These are phyloP conservation scores for Girardia tigrina DNA, from an alignment of 2,888 invertebrate genomes.

Conservation along the genomic window DNA sequence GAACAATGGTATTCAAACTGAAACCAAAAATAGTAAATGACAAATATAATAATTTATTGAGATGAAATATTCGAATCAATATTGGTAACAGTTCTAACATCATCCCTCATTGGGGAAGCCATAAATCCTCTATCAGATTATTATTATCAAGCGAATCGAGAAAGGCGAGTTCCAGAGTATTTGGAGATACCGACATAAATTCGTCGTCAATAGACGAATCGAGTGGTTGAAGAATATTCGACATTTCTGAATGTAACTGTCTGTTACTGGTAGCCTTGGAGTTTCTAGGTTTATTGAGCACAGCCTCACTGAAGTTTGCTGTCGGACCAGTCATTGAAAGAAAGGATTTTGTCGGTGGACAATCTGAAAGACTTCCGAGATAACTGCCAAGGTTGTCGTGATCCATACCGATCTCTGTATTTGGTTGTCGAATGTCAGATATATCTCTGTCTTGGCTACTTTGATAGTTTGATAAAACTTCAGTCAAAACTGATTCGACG, in stretches of 20 bases:
- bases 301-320: not conserved
- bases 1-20: too few species aligned
- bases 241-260: not conserved
- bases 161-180: not conserved
- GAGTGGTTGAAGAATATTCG: not conserved
- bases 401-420: not conserved
- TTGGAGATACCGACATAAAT: not conserved
- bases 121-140: not conserved
- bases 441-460: not conserved
- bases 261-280: not conserved
- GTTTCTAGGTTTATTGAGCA: not conserved
- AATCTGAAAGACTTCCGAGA: not conserved
- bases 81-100: too few species aligned
- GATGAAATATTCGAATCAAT: too few species aligned
- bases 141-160: not conserved
- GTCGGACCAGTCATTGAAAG: not conserved
- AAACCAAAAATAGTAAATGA: too few species aligned
- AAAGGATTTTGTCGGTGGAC: not conserved
- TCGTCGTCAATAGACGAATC: constrained; percentile 3
- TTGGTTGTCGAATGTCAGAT: not conserved
- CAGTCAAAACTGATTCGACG: not conserved
- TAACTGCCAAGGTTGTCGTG: not conserved
- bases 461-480: not conserved
- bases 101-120: too few species aligned
- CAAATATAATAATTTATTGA: too few species aligned